A percentile compares a stretch with the other conserved stretches of the same genome.
phyloP scores from a whole-genome alignment of 2,113 vertebrate species.

The Oceanodroma tethys region DNA sequence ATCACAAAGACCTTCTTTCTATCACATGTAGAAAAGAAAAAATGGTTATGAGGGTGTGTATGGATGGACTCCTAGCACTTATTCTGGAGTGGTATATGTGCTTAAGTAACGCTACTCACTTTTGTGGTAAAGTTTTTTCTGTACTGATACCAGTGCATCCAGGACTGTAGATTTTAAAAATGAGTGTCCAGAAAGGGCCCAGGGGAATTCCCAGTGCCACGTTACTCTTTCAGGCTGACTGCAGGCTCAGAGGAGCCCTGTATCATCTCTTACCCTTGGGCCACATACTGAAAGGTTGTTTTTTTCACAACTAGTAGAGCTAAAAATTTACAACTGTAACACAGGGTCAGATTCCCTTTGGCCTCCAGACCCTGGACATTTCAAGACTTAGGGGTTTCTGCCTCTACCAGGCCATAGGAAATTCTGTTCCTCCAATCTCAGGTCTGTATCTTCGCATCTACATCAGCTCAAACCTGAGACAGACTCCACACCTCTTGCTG shows the following conservation, averaged over 20 bases:
- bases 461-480: not conserved
- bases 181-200: not conserved
- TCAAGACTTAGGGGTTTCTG: not conserved
- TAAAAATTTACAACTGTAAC: not conserved
- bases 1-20: not conserved
- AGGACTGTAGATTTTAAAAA: not conserved
- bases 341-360: not conserved
- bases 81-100: not conserved
- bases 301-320: not conserved
- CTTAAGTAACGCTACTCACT: accelerated
- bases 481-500: not conserved
- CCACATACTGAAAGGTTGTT: not conserved
- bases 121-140: not conserved
- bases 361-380: not conserved
- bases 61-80: not conserved
- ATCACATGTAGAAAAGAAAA: accelerated
- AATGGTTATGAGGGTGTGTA: not conserved
- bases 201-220: not conserved
- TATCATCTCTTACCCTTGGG: not conserved
- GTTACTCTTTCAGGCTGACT: not conserved
- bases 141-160: not conserved
- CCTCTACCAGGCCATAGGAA: not conserved
- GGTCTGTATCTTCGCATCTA: not conserved
- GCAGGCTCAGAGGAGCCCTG: accelerated
- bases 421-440: not conserved